Conservation (phyloP, 2,888 invertebrate species). For the Sialis fuliginosa region DNA sequence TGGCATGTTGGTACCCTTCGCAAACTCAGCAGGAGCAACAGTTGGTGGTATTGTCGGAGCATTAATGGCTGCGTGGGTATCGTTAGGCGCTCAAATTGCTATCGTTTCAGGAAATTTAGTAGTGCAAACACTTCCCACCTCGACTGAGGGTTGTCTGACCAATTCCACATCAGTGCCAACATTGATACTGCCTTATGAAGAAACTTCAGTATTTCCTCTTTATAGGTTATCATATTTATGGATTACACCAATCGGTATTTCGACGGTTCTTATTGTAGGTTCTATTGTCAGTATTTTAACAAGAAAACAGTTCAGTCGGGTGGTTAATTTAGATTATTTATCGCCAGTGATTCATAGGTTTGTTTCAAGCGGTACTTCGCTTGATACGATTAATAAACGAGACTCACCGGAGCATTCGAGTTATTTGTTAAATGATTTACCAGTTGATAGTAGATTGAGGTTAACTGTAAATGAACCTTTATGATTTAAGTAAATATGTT, state of each 20-base stretch:
- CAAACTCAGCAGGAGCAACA: conserved; percentile 46
- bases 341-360: conserved; percentile 40
- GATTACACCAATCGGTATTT: conserved; percentile 57
- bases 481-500: too few species aligned
- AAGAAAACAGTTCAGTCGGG: conserved; percentile 29
- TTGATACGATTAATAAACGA: too few species aligned
- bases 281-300: conserved; percentile 40
- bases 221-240: conserved; percentile 68
- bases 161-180: conserved; percentile 9
- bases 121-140: conserved; percentile 35
- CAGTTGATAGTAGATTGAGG: too few species aligned
- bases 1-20: conserved; percentile 69
- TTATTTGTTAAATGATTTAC: too few species aligned
- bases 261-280: conserved; percentile 49
- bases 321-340: conserved; percentile 36
- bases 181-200: conserved; percentile 10
- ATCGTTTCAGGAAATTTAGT: conserved; percentile 38
- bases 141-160: conserved; percentile 25
- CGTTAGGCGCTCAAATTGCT: conserved; percentile 49
- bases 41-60: conserved; percentile 42
- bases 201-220: conserved; percentile 44
- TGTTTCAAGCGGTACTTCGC: background rate
- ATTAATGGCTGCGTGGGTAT: conserved; percentile 39
- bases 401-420: too few species aligned
- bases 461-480: too few species aligned